Conservation (phyloP, 2,113 vertebrate genomes). For the Archocentrus centrarchus region DNA sequence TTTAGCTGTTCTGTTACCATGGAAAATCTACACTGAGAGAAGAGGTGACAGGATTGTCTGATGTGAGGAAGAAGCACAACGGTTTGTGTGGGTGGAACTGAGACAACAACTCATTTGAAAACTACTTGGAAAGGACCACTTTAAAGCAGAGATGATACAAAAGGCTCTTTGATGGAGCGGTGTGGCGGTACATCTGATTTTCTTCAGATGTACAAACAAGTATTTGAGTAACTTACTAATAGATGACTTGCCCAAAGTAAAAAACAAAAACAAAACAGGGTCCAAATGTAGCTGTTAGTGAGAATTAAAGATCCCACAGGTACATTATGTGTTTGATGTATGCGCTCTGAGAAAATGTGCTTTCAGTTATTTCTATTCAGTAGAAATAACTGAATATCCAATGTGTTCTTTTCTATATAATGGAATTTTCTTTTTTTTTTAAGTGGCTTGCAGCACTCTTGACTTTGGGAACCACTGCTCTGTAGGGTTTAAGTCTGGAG, state of each 20-base stretch:
- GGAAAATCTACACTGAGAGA: background rate
- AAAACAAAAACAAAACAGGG: background rate
- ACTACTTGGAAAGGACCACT: background rate
- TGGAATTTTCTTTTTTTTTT: too few relatives aligned
- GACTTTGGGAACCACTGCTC: too few relatives aligned
- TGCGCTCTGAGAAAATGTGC: background rate
- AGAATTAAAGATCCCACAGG: background rate
- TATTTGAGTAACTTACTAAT: background rate
- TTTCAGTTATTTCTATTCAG: background rate
- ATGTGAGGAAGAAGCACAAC: background rate
- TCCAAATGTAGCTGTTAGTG: background rate
- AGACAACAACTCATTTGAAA: conserved; percentile 15
- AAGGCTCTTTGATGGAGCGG: background rate
- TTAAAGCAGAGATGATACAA: background rate
- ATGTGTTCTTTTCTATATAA: too few relatives aligned
- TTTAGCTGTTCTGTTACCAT: background rate
- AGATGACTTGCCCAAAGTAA: background rate
- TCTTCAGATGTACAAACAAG: background rate
- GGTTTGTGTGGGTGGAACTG: conserved; percentile 21
- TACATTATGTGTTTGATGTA: background rate
- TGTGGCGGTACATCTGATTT: background rate
- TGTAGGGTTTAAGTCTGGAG: too few relatives aligned
- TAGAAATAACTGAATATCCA: background rate
- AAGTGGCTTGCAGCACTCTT: too few relatives aligned
- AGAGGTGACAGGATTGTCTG: background rate